Evolutionary conservation across 1,140 invertebrate genomes (phyloP).

Genomic region (Atta colombica): DNA sequence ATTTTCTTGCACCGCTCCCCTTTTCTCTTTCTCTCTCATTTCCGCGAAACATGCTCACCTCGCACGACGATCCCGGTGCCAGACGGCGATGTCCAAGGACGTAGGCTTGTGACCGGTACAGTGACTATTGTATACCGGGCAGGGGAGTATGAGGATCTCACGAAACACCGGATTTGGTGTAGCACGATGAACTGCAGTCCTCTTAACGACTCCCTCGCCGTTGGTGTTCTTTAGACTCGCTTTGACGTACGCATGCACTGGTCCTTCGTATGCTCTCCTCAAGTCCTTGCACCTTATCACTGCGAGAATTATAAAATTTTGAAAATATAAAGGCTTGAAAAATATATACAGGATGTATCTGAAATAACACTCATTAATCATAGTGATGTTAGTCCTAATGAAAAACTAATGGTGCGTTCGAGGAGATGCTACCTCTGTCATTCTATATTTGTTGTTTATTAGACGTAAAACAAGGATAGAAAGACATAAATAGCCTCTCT

Average conservation of each 20-base stretch:
- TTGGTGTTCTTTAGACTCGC: constrained; percentile 82
- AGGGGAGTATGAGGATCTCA: constrained; percentile 84
- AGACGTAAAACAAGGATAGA: too few relatives aligned
- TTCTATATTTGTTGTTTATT: too few relatives aligned
- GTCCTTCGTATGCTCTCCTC: constrained; percentile 82
- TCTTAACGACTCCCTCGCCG: constrained; percentile 83
- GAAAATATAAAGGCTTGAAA: neutral
- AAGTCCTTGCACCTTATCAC: constrained; percentile 86
- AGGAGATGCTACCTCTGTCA: too few relatives aligned
- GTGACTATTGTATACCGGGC: constrained; percentile 80
- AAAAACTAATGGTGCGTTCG: too few relatives aligned
- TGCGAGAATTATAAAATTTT: constrained; percentile 71
- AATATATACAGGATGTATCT: too few relatives aligned
- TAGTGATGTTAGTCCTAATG: too few relatives aligned
- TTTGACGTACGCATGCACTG: constrained; percentile 85
- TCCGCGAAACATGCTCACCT: constrained; percentile 79
- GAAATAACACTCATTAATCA: too few relatives aligned
- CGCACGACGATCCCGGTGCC: constrained; percentile 86
- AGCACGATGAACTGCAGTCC: constrained; percentile 86
- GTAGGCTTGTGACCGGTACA: constrained; percentile 79
- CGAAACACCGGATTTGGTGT: constrained; percentile 85
- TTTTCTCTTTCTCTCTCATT: neutral
- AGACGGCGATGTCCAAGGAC: constrained; percentile 86
- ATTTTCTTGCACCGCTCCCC: neutral
- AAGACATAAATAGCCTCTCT: too few relatives aligned